phyloP scores from a whole-genome alignment of 2,113 vertebrate genomes.

The Falco punctatus region DNA sequence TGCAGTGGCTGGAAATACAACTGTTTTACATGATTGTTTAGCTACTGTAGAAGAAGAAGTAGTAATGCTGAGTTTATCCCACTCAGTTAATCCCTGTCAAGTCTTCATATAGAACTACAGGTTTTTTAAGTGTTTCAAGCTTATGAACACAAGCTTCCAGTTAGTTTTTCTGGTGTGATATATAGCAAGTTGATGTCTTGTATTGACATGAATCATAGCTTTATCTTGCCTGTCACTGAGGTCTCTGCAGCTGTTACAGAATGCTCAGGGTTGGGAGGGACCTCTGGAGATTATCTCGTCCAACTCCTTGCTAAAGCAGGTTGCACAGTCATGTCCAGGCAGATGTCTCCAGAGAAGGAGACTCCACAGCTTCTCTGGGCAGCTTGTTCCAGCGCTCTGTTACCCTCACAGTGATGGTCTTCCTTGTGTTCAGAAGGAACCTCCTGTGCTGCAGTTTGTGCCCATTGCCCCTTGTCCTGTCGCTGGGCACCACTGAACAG shows the following conservation, averaged over 20 bases:
- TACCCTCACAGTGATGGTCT: too few relatives aligned
- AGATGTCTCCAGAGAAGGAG: too few relatives aligned
- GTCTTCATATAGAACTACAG: neutral
- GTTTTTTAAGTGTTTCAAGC: neutral
- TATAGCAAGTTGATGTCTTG: rapidly evolving
- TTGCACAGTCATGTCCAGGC: too few relatives aligned
- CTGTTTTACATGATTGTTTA: neutral
- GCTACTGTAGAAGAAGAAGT: neutral
- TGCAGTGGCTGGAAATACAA: neutral
- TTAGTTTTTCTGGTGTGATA: neutral
- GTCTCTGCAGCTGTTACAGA: neutral
- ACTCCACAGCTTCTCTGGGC: too few relatives aligned
- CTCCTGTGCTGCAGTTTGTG: too few relatives aligned
- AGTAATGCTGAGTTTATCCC: neutral
- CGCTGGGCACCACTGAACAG: too few relatives aligned
- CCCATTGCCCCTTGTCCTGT: too few relatives aligned
- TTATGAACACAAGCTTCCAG: neutral
- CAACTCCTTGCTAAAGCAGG: too few relatives aligned
- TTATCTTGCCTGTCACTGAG: neutral
- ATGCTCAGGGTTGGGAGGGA: too few relatives aligned
- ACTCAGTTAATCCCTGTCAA: neutral
- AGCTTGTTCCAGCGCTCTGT: too few relatives aligned
- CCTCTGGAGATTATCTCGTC: too few relatives aligned
- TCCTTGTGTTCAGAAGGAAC: too few relatives aligned
- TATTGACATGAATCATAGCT: rapidly evolving